These are phyloP conservation scores for Hyppa rectilinea DNA, from an alignment of 2,888 invertebrate genomes.

Conservation along the genomic window DNA sequence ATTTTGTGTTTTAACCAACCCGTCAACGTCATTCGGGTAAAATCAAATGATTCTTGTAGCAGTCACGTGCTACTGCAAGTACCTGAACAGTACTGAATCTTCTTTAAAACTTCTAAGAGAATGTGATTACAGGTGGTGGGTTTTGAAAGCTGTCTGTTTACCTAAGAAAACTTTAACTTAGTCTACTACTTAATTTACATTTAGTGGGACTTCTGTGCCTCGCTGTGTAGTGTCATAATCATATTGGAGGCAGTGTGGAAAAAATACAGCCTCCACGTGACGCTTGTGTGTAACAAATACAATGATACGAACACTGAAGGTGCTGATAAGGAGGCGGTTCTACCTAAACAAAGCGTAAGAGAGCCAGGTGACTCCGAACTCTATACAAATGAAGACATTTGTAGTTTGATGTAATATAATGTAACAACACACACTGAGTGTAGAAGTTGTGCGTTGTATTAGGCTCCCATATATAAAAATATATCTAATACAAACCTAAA, in stretches of 20 bases:
- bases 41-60: no score
- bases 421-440: no score
- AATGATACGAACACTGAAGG: slow-evolving; percentile 26
- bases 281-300: slow-evolving; percentile 25
- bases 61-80: not conserved
- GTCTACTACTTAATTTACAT: not conserved
- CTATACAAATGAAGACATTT: not conserved
- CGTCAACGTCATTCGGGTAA: no score
- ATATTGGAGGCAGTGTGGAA: slow-evolving; percentile 39
- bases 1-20: no score
- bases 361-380: not conserved
- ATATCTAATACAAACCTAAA: no score
- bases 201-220: slow-evolving; percentile 5
- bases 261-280: slow-evolving; percentile 48
- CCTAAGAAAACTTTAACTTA: not conserved
- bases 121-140: not conserved
- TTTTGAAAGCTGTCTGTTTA: not conserved
- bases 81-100: no score
- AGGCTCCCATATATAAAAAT: no score
- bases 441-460: no score
- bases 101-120: not conserved
- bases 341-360: not conserved
- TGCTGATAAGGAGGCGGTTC: not conserved
- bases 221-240: slow-evolving; percentile 8
- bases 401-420: no score